Conservation (phyloP, 2,888 invertebrate species). For the Tyria jacobaeae region DNA sequence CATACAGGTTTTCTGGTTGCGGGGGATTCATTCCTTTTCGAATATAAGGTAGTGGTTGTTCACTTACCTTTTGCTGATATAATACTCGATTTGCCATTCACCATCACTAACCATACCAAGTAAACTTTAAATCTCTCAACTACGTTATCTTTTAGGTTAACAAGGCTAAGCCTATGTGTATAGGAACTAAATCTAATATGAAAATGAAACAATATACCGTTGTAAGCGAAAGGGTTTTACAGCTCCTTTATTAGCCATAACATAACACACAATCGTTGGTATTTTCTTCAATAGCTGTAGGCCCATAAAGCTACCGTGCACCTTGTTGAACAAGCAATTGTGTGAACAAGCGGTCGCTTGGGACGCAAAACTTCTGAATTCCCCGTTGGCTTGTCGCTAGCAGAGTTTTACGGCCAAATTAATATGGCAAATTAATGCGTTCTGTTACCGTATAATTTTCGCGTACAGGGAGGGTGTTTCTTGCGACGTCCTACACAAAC, state of each 20-base stretch:
- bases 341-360: slow-evolving; percentile 83
- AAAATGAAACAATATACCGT: slow-evolving; percentile 56
- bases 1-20: too few species aligned
- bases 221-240: slow-evolving; percentile 62
- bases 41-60: too few species aligned
- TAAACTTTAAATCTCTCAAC: too few species aligned
- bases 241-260: slow-evolving; percentile 75
- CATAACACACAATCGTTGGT: slow-evolving; percentile 66
- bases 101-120: too few species aligned
- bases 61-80: too few species aligned
- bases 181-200: slow-evolving; percentile 40
- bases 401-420: slow-evolving; percentile 87
- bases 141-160: too few species aligned
- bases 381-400: slow-evolving; percentile 81
- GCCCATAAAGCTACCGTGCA: slow-evolving; percentile 68
- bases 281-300: slow-evolving; percentile 73
- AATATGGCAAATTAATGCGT: slow-evolving; percentile 88
- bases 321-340: slow-evolving; percentile 72
- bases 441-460: slow-evolving; percentile 84
- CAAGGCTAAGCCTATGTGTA: slow-evolving; percentile 14
- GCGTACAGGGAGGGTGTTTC: slow-evolving; percentile 74
- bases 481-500: slow-evolving; percentile 67
- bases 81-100: too few species aligned
- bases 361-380: slow-evolving; percentile 82
- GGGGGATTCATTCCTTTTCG: too few species aligned